Base-by-base conservation (phyloP, 1,140 invertebrate genomes). In the Phthorimaea operculella region DNA sequence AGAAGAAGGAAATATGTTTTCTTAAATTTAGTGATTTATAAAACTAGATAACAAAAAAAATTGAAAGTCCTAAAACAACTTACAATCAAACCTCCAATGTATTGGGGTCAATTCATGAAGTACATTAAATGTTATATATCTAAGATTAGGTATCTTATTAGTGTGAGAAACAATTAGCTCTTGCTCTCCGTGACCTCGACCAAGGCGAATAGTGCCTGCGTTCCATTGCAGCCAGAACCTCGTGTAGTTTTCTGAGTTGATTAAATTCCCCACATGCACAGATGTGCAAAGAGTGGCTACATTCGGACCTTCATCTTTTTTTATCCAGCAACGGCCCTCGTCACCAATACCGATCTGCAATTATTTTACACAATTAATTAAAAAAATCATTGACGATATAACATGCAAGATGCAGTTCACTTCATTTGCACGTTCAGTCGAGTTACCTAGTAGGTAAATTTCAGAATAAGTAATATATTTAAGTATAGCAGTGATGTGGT, bases 161-260 rank as follows among this genome's bases (percentile, higher is more conserved):
- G 52, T 33, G 36, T 52, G 59, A 10, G 36, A 44, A 14, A 73
- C 16, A 17, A 72, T 48, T 10, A 69, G 62, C 39, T 57, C 33
- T n/a, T 15, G 28, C 6, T 55, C 42, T 6, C 55, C 21, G 21
- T 4, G 21, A 47, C 55, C 45, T 33, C 54, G 54, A 3, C 63
- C 63, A 6, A 71, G 33, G 6, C 34, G 34, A 10, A 72, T 33
- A n/a, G 11, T 33, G 21, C 88, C 89, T 62, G 88, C 87, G 42
- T 85, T 72, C 90, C 91, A 93, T 58, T 90, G 87, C 15, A 94
- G 83, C 92, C 92, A 93, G 73, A 94, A 95, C 34, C 89, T 90
- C 54, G 89, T 89, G 66, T 87, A 90, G 64, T 93, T 91, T 21
- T 87, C 83, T 7, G 57, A 72, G 62, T 77, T 88, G 18, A 94